Conservation (phyloP, 2,113 vertebrate genomes). For the Acrocephalus kingi region DNA sequence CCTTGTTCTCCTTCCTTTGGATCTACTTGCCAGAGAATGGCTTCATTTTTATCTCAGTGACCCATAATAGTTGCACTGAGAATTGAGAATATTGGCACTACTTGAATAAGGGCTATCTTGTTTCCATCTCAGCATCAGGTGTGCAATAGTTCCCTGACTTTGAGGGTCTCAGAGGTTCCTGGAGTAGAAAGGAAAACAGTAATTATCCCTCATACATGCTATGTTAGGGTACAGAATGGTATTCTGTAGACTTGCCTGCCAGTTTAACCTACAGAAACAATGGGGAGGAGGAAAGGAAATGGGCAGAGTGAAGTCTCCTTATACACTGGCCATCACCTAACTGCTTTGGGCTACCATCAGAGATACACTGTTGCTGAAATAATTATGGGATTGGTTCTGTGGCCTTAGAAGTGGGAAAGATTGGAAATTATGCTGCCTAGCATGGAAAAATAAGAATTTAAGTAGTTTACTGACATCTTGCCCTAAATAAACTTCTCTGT, state of each 20-base stretch:
- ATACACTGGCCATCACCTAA: neutral
- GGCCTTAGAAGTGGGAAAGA: neutral
- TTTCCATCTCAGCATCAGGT: neutral
- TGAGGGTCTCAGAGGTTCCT: neutral
- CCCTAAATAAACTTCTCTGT: neutral
- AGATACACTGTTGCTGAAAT: neutral
- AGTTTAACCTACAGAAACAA: neutral
- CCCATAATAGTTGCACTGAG: neutral
- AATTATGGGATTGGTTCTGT: neutral
- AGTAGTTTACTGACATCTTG: neutral
- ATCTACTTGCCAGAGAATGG: neutral
- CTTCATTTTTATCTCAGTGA: neutral
- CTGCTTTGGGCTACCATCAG: neutral
- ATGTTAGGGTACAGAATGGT: neutral
- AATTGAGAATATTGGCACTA: neutral
- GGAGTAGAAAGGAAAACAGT: neutral
- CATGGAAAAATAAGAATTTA: neutral
- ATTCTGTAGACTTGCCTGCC: neutral
- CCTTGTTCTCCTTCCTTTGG: neutral
- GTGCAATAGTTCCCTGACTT: neutral
- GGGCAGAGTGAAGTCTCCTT: neutral
- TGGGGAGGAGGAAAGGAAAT: neutral
- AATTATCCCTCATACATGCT: neutral
- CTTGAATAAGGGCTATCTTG: neutral
- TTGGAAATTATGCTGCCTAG: neutral